Conservation (phyloP, 1,140 invertebrate species). For the Idris sp. region DNA sequence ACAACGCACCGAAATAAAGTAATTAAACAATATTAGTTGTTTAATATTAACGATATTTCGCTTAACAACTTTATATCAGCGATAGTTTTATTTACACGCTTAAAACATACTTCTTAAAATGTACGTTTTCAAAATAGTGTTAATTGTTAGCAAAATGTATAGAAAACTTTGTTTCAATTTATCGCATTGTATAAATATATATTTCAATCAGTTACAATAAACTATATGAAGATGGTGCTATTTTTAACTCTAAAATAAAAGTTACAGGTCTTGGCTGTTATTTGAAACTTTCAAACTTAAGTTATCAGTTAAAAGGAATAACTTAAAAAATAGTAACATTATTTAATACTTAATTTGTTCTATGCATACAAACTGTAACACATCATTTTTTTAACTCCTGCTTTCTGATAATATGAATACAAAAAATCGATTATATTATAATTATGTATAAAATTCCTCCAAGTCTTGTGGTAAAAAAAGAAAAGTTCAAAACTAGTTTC, state of each 20-base stretch:
- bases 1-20: slow-evolving; percentile 2
- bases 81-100: slow-evolving; percentile 37
- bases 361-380: too few relatives aligned
- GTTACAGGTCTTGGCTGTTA: too few relatives aligned
- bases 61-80: slow-evolving; percentile 22
- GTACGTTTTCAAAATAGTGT: slow-evolving; percentile 51
- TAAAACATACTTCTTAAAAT: slow-evolving; percentile 19
- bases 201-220: slow-evolving; percentile 22
- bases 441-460: too few relatives aligned
- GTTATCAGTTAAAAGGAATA: too few relatives aligned
- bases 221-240: slow-evolving; percentile 19
- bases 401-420: too few relatives aligned
- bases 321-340: too few relatives aligned
- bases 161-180: slow-evolving; percentile 35
- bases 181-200: slow-evolving; percentile 37
- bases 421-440: too few relatives aligned
- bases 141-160: slow-evolving; percentile 48
- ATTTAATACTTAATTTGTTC: too few relatives aligned
- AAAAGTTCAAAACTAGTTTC: too few relatives aligned
- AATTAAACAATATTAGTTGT: neutral
- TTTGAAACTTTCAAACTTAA: too few relatives aligned
- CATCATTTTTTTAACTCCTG: too few relatives aligned
- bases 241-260: slow-evolving; percentile 4
- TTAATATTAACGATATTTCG: neutral
- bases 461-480: too few relatives aligned